phyloP scores from a whole-genome alignment of 2,113 vertebrate species.

The Oxyura jamaicensis region DNA sequence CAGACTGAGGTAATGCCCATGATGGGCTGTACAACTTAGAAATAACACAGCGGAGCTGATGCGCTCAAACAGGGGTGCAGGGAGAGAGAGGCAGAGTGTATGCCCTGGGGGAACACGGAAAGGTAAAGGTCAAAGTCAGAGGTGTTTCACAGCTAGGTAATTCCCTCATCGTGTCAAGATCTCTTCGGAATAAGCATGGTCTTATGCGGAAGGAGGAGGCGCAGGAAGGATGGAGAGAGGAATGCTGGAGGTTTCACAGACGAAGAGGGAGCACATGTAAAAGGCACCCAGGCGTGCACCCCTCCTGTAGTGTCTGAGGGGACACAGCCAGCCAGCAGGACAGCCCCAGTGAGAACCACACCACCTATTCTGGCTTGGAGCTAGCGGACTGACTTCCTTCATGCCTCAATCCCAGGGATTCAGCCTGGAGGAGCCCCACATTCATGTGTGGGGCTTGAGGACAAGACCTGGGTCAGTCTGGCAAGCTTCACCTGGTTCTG shows the following conservation, averaged over 20 bases:
- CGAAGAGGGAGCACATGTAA: background rate
- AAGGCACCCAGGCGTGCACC: background rate
- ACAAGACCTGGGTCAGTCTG: fast-evolving
- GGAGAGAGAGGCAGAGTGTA: background rate
- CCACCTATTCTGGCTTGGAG: background rate
- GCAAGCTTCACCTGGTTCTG: background rate
- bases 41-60: background rate
- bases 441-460: background rate
- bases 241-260: background rate
- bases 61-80: background rate
- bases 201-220: background rate
- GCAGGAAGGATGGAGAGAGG: background rate
- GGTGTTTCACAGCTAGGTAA: background rate
- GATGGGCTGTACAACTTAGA: background rate
- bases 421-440: background rate
- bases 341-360: background rate
- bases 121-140: background rate
- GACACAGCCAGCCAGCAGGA: background rate
- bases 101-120: background rate
- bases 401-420: background rate
- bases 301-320: background rate
- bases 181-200: background rate
- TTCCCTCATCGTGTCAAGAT: background rate
- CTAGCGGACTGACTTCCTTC: fast-evolving
- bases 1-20: background rate